Evolutionary conservation across 2,888 invertebrate species (phyloP), one percentile per base, ranked within the genome.

Genomic region (Pelosia muscerda): DNA sequence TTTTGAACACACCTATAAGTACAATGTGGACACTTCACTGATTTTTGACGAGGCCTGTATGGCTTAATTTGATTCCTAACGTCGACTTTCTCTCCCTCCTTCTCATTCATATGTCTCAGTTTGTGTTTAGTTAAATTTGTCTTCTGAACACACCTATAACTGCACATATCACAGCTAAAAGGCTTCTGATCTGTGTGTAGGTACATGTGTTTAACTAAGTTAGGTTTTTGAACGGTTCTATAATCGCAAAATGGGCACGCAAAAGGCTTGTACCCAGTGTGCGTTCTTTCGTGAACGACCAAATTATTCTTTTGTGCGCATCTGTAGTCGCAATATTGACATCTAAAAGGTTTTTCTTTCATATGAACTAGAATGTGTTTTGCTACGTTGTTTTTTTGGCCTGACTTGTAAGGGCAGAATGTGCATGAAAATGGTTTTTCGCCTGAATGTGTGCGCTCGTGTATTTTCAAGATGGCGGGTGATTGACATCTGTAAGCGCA

Each of bases 161-260:
- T 93, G 66, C 95, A 95, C 74, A 93, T 78, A 54, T 95, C 95
- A 69, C 95, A 95, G 15, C 93, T 91, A 64, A 94, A 95, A 0
- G 95, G 95, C 65, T 95, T 95, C 58, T 95, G 93, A 34, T 95
- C 94, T 0, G 95, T 95, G 54, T 95, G 95, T 15, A 95, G 68
- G 58, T 95, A 95, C 95, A 95, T 95, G 62, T 95, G 95, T 75
- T 95, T 95, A 0, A 95, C 95, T 80, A 95, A 81, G 70, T 95
- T 95, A 0, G 95, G 95, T 82, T 95, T 95, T 57, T 95, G 95
- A 0, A 95, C 95, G 0, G 95, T 95, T 9, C 94, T 74, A 15
- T 95, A 95, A 1, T 95, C 95, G 54, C 95, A 95, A 68, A 91
- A 95, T 0, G 94, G 93, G 25, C 95, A 95, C 0, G 92, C 95